Evolutionary conservation across 2,113 vertebrate species (phyloP).

Genomic region (Tragelaphus scriptus): DNA sequence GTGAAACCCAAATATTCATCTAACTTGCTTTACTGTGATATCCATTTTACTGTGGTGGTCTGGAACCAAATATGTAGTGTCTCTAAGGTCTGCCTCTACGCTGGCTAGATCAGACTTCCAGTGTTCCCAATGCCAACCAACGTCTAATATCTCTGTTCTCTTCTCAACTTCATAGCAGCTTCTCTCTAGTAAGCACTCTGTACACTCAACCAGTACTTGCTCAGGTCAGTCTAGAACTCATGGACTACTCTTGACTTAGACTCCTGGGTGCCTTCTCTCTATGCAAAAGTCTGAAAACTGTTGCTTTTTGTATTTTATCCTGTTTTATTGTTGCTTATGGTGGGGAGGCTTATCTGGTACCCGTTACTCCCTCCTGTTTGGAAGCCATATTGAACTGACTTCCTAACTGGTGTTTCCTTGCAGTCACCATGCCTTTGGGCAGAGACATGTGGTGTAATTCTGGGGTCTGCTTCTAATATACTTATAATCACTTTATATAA

Average conservation of each 20-base stretch:
- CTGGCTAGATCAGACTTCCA: neutral
- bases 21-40: neutral
- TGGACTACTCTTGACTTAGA: neutral
- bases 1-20: neutral
- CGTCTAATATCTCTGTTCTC: neutral
- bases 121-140: neutral
- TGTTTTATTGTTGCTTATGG: neutral
- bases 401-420: neutral
- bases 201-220: neutral
- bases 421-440: neutral
- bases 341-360: neutral
- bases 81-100: neutral
- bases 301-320: neutral
- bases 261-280: neutral
- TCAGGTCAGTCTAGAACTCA: neutral
- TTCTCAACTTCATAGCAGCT: neutral
- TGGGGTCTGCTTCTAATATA: neutral
- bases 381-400: neutral
- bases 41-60: neutral
- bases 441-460: neutral
- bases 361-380: neutral
- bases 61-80: neutral
- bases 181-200: neutral
- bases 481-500: slow-evolving; percentile 15
- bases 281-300: neutral